phyloP scores from a whole-genome alignment of 2,113 vertebrate species.

The Antigone vipio region DNA sequence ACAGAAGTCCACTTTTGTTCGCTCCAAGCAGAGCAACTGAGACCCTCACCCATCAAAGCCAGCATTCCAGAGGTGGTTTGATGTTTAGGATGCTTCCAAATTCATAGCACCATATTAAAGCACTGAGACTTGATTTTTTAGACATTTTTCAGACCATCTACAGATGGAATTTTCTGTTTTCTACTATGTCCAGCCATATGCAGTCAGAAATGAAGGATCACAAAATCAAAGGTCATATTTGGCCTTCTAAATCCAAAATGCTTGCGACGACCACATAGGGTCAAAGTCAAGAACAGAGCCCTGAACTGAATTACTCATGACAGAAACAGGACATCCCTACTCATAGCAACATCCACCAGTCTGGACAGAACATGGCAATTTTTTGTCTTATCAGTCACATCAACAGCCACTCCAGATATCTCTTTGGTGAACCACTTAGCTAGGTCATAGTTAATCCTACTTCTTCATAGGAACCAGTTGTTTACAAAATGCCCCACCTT shows the following conservation, averaged over 20 bases:
- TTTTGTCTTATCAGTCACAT: background rate
- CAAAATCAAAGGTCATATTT: background rate
- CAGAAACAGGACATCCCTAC: background rate
- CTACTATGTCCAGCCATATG: background rate
- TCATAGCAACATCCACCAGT: background rate
- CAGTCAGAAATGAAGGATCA: background rate
- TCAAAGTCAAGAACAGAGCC: background rate
- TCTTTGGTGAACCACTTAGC: background rate
- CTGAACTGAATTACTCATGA: background rate
- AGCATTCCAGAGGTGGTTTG: background rate
- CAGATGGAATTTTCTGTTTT: background rate
- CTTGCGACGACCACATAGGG: background rate
- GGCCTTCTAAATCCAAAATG: background rate
- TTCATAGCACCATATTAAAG: background rate
- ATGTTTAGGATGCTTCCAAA: background rate
- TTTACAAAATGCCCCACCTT: background rate
- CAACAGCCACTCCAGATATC: background rate
- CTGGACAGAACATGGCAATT: background rate
- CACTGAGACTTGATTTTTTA: background rate
- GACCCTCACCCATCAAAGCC: background rate
- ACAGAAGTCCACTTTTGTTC: background rate
- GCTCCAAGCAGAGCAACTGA: background rate
- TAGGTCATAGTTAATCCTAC: background rate
- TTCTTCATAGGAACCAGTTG: background rate
- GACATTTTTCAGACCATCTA: background rate